These are phyloP conservation scores for Ectemnius continuus DNA, from an alignment of 2,888 invertebrate species.

Conservation along the genomic window DNA sequence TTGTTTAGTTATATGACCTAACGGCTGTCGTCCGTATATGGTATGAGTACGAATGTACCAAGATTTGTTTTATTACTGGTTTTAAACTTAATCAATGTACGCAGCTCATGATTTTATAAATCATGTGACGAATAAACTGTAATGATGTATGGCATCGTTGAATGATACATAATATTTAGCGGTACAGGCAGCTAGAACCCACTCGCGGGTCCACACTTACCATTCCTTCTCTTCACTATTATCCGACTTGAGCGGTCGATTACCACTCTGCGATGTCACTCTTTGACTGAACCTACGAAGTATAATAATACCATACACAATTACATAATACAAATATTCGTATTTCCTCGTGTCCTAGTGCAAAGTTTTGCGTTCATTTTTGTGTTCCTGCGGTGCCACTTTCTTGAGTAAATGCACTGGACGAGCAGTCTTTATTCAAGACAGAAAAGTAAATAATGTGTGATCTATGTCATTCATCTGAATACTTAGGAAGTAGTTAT, in stretches of 20 bases:
- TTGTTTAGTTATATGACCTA: slow-evolving; percentile 25
- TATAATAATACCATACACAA: slow-evolving; percentile 55
- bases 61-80: no score
- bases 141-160: slow-evolving; percentile 49
- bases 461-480: no score
- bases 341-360: slow-evolving; percentile 27
- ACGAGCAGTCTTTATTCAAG: no score
- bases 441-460: no score
- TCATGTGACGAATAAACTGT: slow-evolving; percentile 33
- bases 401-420: background rate
- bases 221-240: slow-evolving; percentile 76
- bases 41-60: slow-evolving; percentile 7
- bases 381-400: slow-evolving; percentile 22
- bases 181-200: slow-evolving; percentile 64
- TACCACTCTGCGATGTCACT: slow-evolving; percentile 76
- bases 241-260: slow-evolving; percentile 75
- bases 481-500: no score
- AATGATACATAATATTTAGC: slow-evolving; percentile 53
- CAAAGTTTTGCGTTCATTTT: slow-evolving; percentile 11
- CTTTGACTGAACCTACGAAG: slow-evolving; percentile 78
- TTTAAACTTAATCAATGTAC: slow-evolving; percentile 22
- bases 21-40: slow-evolving; percentile 30
- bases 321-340: slow-evolving; percentile 40
- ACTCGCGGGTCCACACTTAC: slow-evolving; percentile 72
- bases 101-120: slow-evolving; percentile 28